Evolutionary conservation across 2,888 invertebrate species (phyloP).

Genomic region (Drosophila neotestacea): DNA sequence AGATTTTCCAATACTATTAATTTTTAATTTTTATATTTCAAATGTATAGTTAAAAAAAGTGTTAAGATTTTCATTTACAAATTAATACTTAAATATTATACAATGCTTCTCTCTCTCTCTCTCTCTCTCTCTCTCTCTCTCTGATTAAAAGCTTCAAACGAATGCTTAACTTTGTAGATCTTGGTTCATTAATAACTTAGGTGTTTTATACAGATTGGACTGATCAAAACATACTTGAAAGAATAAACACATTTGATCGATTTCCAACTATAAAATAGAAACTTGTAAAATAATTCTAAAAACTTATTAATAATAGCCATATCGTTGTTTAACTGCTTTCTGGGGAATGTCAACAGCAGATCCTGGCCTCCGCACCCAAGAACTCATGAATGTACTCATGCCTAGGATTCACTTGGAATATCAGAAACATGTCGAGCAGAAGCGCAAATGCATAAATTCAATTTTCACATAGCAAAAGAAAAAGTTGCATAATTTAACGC

Average conservation of each 20-base stretch:
- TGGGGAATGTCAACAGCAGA: conserved; percentile 30
- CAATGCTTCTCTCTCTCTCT: too few species aligned
- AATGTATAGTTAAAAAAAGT: too few species aligned
- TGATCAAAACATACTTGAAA: not conserved
- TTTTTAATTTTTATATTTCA: too few species aligned
- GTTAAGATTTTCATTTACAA: too few species aligned
- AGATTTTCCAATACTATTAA: too few species aligned
- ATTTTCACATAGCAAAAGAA: conserved; percentile 55
- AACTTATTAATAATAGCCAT: not conserved
- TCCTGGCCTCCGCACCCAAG: conserved; percentile 2
- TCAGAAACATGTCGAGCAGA: conserved; percentile 26
- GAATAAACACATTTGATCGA: not conserved
- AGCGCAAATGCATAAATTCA: conserved; percentile 75
- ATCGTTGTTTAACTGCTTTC: conserved; percentile 4
- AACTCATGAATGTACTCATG: not conserved
- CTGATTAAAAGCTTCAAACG: too few species aligned
- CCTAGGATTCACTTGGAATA: not conserved
- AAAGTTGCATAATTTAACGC: conserved; percentile 73
- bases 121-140: too few species aligned
- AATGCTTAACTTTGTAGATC: too few species aligned
- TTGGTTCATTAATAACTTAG: too few species aligned
- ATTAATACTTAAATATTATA: too few species aligned
- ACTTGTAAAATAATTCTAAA: not conserved
- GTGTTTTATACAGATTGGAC: too few species aligned
- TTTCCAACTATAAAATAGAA: not conserved